These are phyloP conservation scores for Orthonyx spaldingii DNA, from an alignment of 2,113 vertebrate genomes.

Conservation along the genomic window DNA sequence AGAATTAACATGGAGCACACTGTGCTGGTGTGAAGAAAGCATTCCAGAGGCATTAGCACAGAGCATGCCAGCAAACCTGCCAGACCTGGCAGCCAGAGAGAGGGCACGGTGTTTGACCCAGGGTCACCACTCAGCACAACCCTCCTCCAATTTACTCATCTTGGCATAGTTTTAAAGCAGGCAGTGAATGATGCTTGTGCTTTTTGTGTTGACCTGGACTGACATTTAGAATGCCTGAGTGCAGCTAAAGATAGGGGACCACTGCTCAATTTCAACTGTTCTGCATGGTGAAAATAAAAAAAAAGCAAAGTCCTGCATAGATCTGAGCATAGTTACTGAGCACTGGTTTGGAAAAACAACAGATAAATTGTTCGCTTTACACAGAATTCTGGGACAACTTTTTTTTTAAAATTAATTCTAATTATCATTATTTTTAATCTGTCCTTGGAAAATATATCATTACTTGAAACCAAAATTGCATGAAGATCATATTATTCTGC, in stretches of 20 bases:
- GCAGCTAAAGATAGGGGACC: not conserved
- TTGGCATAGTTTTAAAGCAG: not conserved
- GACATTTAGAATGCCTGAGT: not conserved
- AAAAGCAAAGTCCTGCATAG: not conserved
- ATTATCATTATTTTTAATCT: not conserved
- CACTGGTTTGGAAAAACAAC: not conserved
- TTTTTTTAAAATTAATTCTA: not conserved
- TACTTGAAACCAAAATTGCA: not conserved
- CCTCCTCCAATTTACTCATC: not conserved
- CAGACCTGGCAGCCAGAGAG: not conserved
- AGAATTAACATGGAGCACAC: not conserved
- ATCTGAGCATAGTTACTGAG: not conserved
- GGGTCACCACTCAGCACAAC: not conserved
- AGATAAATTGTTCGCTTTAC: not conserved
- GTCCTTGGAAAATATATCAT: not conserved
- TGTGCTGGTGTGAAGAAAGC: not conserved
- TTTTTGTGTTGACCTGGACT: not conserved
- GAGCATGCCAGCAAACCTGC: not conserved
- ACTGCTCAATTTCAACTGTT: not conserved
- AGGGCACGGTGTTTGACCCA: not conserved
- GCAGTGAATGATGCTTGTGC: not conserved
- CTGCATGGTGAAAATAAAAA: not conserved
- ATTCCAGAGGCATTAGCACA: not conserved
- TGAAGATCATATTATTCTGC: not conserved
- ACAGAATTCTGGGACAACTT: not conserved